These are phyloP conservation scores for Picus viridis DNA, from an alignment of 2,797 vertebrate species.

Conservation along the genomic window DNA sequence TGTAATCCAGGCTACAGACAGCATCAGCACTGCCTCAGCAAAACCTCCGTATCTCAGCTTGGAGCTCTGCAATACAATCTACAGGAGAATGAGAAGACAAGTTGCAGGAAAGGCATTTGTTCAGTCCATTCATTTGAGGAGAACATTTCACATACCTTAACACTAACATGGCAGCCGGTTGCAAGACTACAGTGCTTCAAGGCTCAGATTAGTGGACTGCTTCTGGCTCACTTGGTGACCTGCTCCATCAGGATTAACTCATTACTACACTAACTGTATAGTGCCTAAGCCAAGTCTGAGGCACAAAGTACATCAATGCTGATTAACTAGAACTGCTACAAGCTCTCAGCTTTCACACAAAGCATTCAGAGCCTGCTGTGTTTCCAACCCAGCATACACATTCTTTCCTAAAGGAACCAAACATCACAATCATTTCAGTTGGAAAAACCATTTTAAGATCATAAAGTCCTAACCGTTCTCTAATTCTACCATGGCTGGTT, in stretches of 20 bases:
- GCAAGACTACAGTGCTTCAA: not conserved
- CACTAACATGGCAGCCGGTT: not conserved
- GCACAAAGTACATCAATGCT: not conserved
- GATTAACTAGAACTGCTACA: not conserved
- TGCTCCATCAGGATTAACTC: constrained; percentile 20
- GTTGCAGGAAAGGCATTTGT: not conserved
- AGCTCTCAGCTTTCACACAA: not conserved
- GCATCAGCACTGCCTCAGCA: not conserved
- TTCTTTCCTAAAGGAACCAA: not conserved
- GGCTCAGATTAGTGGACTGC: not conserved
- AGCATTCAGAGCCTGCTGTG: not conserved
- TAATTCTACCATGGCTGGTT: no score
- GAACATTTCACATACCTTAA: not conserved
- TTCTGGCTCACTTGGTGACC: not conserved
- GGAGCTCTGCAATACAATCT: not conserved
- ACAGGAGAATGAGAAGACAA: not conserved
- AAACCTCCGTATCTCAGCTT: not conserved
- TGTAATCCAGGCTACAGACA: not conserved
- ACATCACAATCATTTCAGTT: no score
- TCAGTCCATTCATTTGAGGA: not conserved
- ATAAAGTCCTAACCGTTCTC: no score
- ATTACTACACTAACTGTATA: not conserved
- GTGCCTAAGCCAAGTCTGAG: not conserved
- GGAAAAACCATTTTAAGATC: no score
- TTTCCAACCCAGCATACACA: not conserved